phyloP scores from a whole-genome alignment of 1,140 invertebrate species.

The Saxidomus purpurata region DNA sequence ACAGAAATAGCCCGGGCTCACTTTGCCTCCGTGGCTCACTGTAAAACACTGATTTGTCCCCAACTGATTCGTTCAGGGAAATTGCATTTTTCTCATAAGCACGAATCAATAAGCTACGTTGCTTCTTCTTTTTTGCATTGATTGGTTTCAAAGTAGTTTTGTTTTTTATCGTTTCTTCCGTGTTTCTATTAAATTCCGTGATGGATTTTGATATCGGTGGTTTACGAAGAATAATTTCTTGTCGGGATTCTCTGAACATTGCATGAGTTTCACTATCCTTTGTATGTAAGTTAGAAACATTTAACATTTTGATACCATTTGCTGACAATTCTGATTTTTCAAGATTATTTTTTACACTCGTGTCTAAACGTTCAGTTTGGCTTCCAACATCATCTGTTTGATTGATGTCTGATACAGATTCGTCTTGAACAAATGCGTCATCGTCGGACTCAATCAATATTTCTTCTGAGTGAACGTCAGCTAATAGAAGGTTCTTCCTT shows the following conservation, averaged over 20 bases:
- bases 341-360: not conserved
- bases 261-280: not conserved
- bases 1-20: not conserved
- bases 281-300: not conserved
- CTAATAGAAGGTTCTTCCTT: not conserved
- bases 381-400: not conserved
- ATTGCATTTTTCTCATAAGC: not conserved
- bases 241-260: not conserved
- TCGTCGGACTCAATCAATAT: not conserved
- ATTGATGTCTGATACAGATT: not conserved
- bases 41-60: not conserved
- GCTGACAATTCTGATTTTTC: not conserved
- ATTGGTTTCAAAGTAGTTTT: not conserved
- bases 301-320: not conserved
- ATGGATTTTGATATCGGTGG: not conserved
- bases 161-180: not conserved
- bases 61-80: not conserved
- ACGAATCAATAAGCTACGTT: not conserved
- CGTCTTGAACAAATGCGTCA: not conserved
- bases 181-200: not conserved
- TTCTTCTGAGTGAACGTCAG: not conserved
- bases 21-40: constrained; percentile 5
- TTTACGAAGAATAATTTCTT: not conserved
- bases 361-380: not conserved
- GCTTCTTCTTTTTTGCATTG: not conserved